Percentiles rank a stretch among this genome's conserved stretches.
phyloP scores from a whole-genome alignment of 2,888 invertebrate genomes.

The Drosophila parthenogenetica region DNA sequence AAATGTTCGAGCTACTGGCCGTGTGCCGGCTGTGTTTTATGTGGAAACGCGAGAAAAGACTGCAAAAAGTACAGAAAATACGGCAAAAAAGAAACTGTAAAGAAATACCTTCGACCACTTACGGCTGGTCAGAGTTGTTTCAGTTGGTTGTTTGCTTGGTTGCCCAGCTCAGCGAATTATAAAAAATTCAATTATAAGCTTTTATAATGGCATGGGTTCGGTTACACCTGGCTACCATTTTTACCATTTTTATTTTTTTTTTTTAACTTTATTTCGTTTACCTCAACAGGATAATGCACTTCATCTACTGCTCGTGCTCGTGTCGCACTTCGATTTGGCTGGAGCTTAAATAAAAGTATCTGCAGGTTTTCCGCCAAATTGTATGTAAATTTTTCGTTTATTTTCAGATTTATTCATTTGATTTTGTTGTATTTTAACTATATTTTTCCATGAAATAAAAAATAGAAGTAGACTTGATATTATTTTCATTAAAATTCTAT shows the following conservation, averaged over 20 bases:
- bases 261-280: slow-evolving; percentile 13
- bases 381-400: too few species aligned
- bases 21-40: slow-evolving; percentile 55
- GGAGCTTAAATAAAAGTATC: background rate
- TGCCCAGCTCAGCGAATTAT: slow-evolving; percentile 64
- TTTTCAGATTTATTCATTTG: too few species aligned
- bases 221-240: slow-evolving; percentile 47
- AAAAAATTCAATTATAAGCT: slow-evolving; percentile 77
- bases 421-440: too few species aligned
- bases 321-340: slow-evolving; percentile 3
- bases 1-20: slow-evolving; percentile 55
- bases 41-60: slow-evolving; percentile 19
- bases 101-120: slow-evolving; percentile 23
- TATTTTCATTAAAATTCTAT: background rate
- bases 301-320: slow-evolving; percentile 14
- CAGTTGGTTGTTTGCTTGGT: slow-evolving; percentile 36
- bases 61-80: background rate
- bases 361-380: slow-evolving; percentile 2
- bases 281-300: slow-evolving; percentile 44
- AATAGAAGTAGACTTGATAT: too few species aligned
- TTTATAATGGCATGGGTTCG: slow-evolving; percentile 62
- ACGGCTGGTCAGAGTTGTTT: slow-evolving; percentile 36
- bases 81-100: background rate
- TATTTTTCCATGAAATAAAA: too few species aligned
- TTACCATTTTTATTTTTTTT: slow-evolving; percentile 12